Evolutionary conservation across 2,113 vertebrate species (phyloP).

Genomic region (Dendrocopos noguchii): DNA sequence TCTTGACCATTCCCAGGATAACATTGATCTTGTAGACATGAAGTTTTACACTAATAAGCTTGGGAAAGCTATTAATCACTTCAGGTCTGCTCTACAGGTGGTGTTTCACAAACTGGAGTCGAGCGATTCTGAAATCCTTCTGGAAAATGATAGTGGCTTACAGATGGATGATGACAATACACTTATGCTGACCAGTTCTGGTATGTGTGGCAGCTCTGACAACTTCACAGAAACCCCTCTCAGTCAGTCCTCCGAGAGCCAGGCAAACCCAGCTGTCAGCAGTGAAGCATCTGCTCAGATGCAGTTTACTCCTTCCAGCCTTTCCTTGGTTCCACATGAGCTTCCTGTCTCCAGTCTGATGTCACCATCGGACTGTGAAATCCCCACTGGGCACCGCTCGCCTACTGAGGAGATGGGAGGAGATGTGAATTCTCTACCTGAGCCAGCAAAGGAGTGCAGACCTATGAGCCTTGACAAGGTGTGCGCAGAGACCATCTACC

Average conservation of each 20-base stretch:
- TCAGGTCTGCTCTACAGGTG: slow-evolving; percentile 86
- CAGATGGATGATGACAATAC: slow-evolving; percentile 73
- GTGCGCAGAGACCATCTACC: slow-evolving; percentile 85
- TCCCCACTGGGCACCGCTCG: background rate
- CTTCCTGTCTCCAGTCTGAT: slow-evolving; percentile 24
- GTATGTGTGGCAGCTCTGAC: slow-evolving; percentile 68
- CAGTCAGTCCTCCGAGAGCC: slow-evolving; percentile 77
- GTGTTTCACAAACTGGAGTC: slow-evolving; percentile 88
- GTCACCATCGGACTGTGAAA: slow-evolving; percentile 33
- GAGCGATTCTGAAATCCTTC: slow-evolving; percentile 72
- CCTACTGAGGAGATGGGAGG: background rate
- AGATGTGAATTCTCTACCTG: slow-evolving; percentile 9
- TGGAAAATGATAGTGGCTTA: slow-evolving; percentile 75
- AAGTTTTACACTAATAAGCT: slow-evolving; percentile 86
- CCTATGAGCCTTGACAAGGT: slow-evolving; percentile 81
- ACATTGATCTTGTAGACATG: slow-evolving; percentile 74
- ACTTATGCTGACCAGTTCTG: slow-evolving; percentile 59
- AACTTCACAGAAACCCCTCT: slow-evolving; percentile 75
- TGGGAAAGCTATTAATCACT: slow-evolving; percentile 85
- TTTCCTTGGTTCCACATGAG: slow-evolving; percentile 49
- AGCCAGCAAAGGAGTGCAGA: slow-evolving; percentile 58
- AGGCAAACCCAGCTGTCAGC: slow-evolving; percentile 51
- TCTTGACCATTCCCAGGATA: slow-evolving; percentile 70
- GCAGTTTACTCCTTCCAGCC: slow-evolving; percentile 40
- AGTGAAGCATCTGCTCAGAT: slow-evolving; percentile 49